Percentiles rank a stretch among this genome's conserved stretches.
These are phyloP conservation scores for Dynastes grantii DNA, from an alignment of 2,888 invertebrate species.

Conservation along the genomic window DNA sequence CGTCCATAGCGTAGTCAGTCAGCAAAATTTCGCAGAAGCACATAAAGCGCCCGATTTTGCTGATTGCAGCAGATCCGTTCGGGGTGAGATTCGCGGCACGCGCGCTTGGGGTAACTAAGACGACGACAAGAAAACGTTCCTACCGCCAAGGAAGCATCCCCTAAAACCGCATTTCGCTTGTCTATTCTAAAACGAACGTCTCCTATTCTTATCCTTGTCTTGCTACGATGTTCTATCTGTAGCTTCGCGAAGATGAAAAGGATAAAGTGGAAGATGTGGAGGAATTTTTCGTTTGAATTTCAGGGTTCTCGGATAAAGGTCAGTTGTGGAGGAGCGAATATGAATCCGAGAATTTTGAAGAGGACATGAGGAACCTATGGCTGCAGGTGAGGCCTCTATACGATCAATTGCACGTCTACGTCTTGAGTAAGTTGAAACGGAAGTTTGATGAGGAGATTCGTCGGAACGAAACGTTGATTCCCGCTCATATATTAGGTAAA, in stretches of 20 bases:
- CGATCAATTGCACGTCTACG: constrained; percentile 76
- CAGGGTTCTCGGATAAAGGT: constrained; percentile 72
- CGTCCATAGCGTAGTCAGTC: constrained; percentile 7
- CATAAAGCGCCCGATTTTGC: constrained; percentile 19
- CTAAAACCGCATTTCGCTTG: constrained; percentile 19
- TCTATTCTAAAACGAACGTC: neutral
- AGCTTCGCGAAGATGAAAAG: neutral
- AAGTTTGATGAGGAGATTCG: constrained; percentile 72
- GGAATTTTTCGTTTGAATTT: neutral
- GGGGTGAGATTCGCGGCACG: constrained; percentile 28
- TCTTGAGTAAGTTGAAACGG: constrained; percentile 73
- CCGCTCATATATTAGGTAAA: constrained; percentile 80
- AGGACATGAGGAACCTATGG: constrained; percentile 71
- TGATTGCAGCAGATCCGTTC: constrained; percentile 10
- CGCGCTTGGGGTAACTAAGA: constrained; percentile 8
- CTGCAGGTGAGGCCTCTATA: constrained; percentile 77
- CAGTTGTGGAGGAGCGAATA: constrained; percentile 72
- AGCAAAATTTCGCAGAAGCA: constrained; percentile 21
- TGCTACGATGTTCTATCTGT: neutral
- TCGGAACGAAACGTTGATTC: constrained; percentile 73
- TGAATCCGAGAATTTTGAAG: constrained; percentile 69
- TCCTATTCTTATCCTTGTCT: neutral
- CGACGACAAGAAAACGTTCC: neutral
- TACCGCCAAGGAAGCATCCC: neutral
- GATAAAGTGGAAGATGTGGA: neutral